A percentile compares a stretch with the other conserved stretches of the same genome.
Conservation (phyloP, 2,888 invertebrate species). For the Euplexia lucipara region DNA sequence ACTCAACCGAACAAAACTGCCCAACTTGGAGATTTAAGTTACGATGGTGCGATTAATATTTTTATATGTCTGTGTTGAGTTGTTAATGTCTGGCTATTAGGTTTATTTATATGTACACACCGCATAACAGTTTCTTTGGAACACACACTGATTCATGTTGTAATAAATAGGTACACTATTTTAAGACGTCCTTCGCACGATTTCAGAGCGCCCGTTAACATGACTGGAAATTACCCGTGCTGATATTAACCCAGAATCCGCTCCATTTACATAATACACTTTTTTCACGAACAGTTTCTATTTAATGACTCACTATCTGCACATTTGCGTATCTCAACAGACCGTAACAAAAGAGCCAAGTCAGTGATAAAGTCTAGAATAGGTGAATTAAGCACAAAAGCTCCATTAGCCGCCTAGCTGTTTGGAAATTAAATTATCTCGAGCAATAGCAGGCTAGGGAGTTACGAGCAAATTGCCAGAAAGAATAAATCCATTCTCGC, state of each 20-base stretch:
- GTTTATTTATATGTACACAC: slow-evolving; percentile 70
- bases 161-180: slow-evolving; percentile 86
- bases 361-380: slow-evolving; percentile 66
- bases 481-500: slow-evolving; percentile 87
- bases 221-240: slow-evolving; percentile 81
- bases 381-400: slow-evolving; percentile 75
- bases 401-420: slow-evolving; percentile 75
- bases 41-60: slow-evolving; percentile 69
- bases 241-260: slow-evolving; percentile 80
- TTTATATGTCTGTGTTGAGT: slow-evolving; percentile 69
- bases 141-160: slow-evolving; percentile 80
- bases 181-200: slow-evolving; percentile 87
- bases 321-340: slow-evolving; percentile 65
- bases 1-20: slow-evolving; percentile 69
- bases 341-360: slow-evolving; percentile 66
- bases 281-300: slow-evolving; percentile 68
- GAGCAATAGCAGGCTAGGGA: slow-evolving; percentile 77
- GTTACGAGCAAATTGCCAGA: slow-evolving; percentile 85
- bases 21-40: slow-evolving; percentile 75
- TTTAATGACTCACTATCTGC: slow-evolving; percentile 67
- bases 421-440: slow-evolving; percentile 82
- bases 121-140: slow-evolving; percentile 72
- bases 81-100: slow-evolving; percentile 66
- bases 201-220: slow-evolving; percentile 83
- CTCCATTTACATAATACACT: slow-evolving; percentile 76